Conservation (phyloP, 2,797 vertebrate species). For the Masticophis lateralis region DNA sequence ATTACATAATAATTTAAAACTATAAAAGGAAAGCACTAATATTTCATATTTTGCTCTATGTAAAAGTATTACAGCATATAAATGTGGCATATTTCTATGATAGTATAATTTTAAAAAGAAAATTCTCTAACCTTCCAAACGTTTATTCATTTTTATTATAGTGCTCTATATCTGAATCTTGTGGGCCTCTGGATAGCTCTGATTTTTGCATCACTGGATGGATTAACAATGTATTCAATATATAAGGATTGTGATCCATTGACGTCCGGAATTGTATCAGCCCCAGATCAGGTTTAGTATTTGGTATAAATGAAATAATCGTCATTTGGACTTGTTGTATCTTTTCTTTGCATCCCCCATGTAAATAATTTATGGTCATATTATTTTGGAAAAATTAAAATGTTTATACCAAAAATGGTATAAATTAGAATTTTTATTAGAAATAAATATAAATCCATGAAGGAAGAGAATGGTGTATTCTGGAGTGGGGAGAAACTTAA, state of each 20-base stretch:
- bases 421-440: background rate
- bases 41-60: background rate
- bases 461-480: background rate
- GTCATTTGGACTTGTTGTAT: background rate
- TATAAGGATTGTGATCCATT: conserved; percentile 38
- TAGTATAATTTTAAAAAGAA: background rate
- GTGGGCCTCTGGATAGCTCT: conserved; percentile 31
- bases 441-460: background rate
- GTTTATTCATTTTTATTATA: conserved; percentile 10
- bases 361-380: background rate
- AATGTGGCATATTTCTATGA: background rate
- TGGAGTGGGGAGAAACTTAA: background rate
- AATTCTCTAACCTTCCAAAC: background rate
- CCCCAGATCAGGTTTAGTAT: conserved; percentile 38
- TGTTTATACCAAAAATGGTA: background rate
- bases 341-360: background rate
- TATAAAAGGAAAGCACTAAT: background rate
- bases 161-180: conserved; percentile 34
- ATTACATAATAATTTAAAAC: background rate
- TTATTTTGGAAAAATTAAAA: background rate
- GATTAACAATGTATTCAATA: conserved; percentile 34
- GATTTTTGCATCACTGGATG: background rate
- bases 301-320: background rate
- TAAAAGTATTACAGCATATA: background rate
- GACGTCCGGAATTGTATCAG: conserved; percentile 2